phyloP scores from a whole-genome alignment of 1,140 invertebrate species.

The Zaprionus davidi region DNA sequence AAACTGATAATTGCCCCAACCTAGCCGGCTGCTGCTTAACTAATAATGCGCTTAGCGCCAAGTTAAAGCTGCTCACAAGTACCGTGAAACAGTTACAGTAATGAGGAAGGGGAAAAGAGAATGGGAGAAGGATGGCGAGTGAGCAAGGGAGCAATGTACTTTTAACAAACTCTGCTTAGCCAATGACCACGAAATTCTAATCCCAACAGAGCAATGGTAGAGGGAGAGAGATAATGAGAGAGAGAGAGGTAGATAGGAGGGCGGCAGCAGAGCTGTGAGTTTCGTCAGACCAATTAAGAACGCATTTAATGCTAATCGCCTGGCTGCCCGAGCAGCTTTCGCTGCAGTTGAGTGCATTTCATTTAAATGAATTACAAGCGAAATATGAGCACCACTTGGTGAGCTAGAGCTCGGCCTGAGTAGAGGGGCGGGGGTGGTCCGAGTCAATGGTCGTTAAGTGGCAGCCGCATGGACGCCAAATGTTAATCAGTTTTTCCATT shows the following conservation, averaged over 20 bases:
- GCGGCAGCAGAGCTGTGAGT: conserved; percentile 35
- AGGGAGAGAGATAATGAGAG: neutral
- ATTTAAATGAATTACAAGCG: conserved; percentile 80
- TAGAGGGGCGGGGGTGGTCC: neutral
- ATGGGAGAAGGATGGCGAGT: too few relatives aligned
- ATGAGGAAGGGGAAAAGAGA: neutral
- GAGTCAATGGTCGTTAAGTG: conserved; percentile 55
- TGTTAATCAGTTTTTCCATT: conserved; percentile 67
- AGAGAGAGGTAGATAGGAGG: conserved; percentile 5
- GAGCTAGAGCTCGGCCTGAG: neutral
- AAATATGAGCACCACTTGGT: conserved; percentile 63
- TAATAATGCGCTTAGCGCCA: conserved; percentile 49
- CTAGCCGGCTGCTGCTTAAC: conserved; percentile 36
- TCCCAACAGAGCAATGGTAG: conserved; percentile 23
- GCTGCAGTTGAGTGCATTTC: conserved; percentile 76
- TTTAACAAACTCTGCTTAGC: conserved; percentile 52
- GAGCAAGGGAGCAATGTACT: neutral
- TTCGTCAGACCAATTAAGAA: conserved; percentile 70
- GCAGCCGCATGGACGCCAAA: conserved; percentile 47
- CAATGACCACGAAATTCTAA: conserved; percentile 68
- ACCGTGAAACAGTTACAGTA: neutral
- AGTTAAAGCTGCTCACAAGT: conserved; percentile 23
- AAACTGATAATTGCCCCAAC: conserved; percentile 57
- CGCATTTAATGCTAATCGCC: conserved; percentile 69
- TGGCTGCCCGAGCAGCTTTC: conserved; percentile 48